Percentiles rank a stretch among this genome's conserved stretches.
Conservation (phyloP, 2,113 vertebrate genomes). For the Channa argus region DNA sequence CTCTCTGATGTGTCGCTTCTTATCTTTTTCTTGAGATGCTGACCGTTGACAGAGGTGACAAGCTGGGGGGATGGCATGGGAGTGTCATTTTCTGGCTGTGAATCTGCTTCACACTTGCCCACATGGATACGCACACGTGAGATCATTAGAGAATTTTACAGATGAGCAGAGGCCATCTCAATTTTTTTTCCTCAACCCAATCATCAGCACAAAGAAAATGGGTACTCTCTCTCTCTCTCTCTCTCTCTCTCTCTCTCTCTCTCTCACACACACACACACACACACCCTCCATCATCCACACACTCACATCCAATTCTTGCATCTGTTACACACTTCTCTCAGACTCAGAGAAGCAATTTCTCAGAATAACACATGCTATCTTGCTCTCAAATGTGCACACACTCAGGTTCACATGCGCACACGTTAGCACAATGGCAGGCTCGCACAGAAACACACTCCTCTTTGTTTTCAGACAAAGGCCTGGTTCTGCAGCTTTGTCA, state of each 20-base stretch:
- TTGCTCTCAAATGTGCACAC: conserved; percentile 16
- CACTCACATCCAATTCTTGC: neutral
- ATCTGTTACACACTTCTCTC: conserved; percentile 41
- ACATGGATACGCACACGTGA: conserved; percentile 6
- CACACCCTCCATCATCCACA: conserved; percentile 25
- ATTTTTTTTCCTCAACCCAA: conserved; percentile 8
- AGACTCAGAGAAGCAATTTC: conserved; percentile 49
- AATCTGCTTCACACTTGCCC: conserved; percentile 1
- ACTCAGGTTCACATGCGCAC: conserved; percentile 7
- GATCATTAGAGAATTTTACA: conserved; percentile 52
- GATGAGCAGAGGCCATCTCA: conserved; percentile 48
- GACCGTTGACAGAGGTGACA: conserved; percentile 45
- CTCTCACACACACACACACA: neutral
- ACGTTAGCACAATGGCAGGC: conserved; percentile 38
- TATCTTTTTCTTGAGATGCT: conserved; percentile 38
- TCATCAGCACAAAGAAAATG: conserved; percentile 48
- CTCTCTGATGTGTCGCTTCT: conserved; percentile 45
- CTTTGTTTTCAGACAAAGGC: conserved; percentile 79
- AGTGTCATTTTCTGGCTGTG: conserved; percentile 18
- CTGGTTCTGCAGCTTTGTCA: conserved; percentile 73
- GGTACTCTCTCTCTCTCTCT: conserved; percentile 4
- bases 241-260: neutral
- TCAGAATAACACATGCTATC: conserved; percentile 45
- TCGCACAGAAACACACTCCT: conserved; percentile 62
- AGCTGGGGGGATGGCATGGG: conserved; percentile 17